These are phyloP conservation scores for Mycetomoellerius zeteki DNA, from an alignment of 1,140 invertebrate genomes.

Conservation along the genomic window DNA sequence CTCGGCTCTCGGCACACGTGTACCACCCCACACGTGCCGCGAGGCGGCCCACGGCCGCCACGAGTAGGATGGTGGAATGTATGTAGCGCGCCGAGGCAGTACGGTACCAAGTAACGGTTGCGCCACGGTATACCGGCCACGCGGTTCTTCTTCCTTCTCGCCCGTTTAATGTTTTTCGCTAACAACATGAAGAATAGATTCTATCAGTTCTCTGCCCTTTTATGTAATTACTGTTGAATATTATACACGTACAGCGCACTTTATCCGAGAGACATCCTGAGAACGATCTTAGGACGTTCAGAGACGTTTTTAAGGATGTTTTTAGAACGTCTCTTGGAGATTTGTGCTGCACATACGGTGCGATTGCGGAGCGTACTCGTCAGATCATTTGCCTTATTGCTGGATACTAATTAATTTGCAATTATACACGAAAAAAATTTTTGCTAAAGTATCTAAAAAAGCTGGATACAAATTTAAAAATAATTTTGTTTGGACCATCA, in stretches of 20 bases:
- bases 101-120: slow-evolving; percentile 73
- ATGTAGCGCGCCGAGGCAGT: slow-evolving; percentile 43
- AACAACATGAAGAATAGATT: slow-evolving; percentile 12
- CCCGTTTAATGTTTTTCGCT: slow-evolving; percentile 15
- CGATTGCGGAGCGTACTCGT: neutral
- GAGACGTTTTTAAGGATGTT: too few species aligned
- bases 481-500: too few species aligned
- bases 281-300: too few species aligned
- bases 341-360: neutral
- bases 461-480: too few species aligned
- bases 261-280: too few species aligned
- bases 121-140: slow-evolving; percentile 51
- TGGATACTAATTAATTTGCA: too few species aligned
- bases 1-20: slow-evolving; percentile 42
- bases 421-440: too few species aligned
- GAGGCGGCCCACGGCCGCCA: slow-evolving; percentile 15
- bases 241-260: too few species aligned
- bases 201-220: neutral
- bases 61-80: slow-evolving; percentile 31
- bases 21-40: slow-evolving; percentile 32
- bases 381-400: neutral
- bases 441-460: too few species aligned
- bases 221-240: neutral
- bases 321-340: too few species aligned
- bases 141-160: neutral